Evolutionary conservation across 2,113 vertebrate genomes (phyloP).

Genomic region (Uropsilus gracilis): DNA sequence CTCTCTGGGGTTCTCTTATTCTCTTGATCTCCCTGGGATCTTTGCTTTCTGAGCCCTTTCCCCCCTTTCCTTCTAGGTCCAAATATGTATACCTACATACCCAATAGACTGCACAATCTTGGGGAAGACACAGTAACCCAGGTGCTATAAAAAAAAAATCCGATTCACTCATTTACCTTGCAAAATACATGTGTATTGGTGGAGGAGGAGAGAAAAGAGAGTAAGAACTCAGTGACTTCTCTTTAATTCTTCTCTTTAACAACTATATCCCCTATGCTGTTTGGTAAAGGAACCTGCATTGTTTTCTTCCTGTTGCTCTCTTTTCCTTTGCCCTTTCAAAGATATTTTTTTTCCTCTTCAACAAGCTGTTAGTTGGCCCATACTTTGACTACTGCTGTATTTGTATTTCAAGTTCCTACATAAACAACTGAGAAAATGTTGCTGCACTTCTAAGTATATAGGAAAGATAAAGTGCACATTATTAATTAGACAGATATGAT

Average conservation of each 20-base stretch:
- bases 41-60: too few species aligned
- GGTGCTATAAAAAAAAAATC: too few species aligned
- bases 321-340: neutral
- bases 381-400: neutral
- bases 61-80: too few species aligned
- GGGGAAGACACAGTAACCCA: too few species aligned
- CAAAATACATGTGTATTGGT: too few species aligned
- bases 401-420: neutral
- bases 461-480: neutral
- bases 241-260: neutral
- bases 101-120: too few species aligned
- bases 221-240: neutral
- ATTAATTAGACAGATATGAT: neutral
- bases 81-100: too few species aligned
- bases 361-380: neutral
- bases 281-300: neutral
- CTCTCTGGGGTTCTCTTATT: too few species aligned
- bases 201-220: neutral
- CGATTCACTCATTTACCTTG: too few species aligned
- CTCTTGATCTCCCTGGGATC: too few species aligned
- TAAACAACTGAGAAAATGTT: neutral
- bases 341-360: too few species aligned
- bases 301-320: neutral
- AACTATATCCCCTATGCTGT: neutral
- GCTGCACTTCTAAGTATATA: neutral